These are phyloP conservation scores for Nephrotoma guestfalica DNA, from an alignment of 2,888 invertebrate species.

Conservation along the genomic window DNA sequence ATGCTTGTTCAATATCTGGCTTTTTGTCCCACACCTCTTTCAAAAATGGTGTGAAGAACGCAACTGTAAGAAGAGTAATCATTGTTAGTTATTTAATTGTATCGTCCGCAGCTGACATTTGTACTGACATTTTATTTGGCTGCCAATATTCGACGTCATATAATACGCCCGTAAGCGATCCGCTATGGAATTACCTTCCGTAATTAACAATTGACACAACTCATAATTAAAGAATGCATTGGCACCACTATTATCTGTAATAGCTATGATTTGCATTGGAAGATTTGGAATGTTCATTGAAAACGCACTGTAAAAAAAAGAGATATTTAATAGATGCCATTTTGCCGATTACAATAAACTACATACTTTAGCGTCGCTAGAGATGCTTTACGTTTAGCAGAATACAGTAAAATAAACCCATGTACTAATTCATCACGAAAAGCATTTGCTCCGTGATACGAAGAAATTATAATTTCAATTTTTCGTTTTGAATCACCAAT, in stretches of 20 bases:
- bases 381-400: constrained; percentile 87
- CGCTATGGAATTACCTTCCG: constrained; percentile 85
- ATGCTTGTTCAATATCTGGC: constrained; percentile 85
- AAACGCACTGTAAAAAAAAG: constrained; percentile 53
- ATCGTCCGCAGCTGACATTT: not conserved
- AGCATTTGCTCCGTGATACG: constrained; percentile 87
- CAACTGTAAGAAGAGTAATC: constrained; percentile 42
- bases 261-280: constrained; percentile 86
- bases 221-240: constrained; percentile 84
- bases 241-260: constrained; percentile 80
- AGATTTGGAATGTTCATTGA: constrained; percentile 85
- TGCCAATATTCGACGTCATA: constrained; percentile 74
- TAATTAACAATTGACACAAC: constrained; percentile 76
- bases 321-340: constrained; percentile 3
- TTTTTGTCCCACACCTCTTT: constrained; percentile 94
- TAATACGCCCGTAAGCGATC: constrained; percentile 82
- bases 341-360: not conserved
- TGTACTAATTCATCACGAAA: constrained; percentile 86
- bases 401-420: constrained; percentile 89
- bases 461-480: constrained; percentile 81
- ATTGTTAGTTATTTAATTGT: not conserved
- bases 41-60: constrained; percentile 90
- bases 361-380: constrained; percentile 77
- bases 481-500: constrained; percentile 80
- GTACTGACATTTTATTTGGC: constrained; percentile 70